Evolutionary conservation across 2,888 invertebrate genomes (phyloP), one percentile per base, ranked within the genome.

Genomic region (Antheraea assamensis): DNA sequence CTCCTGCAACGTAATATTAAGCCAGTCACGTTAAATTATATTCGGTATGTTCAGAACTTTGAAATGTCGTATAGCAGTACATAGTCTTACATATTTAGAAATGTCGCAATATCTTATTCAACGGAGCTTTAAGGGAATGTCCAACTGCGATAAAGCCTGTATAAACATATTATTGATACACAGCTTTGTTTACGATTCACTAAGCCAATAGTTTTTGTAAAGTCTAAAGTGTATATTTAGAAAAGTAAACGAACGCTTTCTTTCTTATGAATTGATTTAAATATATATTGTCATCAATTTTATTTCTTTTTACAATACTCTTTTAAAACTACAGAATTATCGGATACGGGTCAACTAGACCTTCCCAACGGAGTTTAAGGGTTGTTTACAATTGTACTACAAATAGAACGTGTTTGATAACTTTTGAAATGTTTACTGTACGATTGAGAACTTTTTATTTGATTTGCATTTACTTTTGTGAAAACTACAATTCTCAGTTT

Each of bases 291-390:
- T 76, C 42, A 58, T 76, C 21, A 55, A 5, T 55, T n/a, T 55
- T 24, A 24, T 24, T 78, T 78, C 75, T 80, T 66, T 80, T 58
- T 70, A 30, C 74, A 30, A 27, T 47, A 72, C n/a, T 55, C 42
- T 77, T 75, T 77, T 75, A 73, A 71, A 52, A 61, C 76, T 78
- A 74, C 75, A 76, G 78, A 80, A 79, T 58, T 77, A 80, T 81
- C 61, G 73, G 73, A 72, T 71, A 70, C 72, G 70, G 75, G 75
- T 81, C 76, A 78, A 78, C 72, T 75, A 71, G 58, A 74, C 74
- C 52, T 70, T 71, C 8, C 30, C 8, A 13, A 52, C 61, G 74
- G 49, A 66, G 27, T 71, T n/a, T 52, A 58, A 58, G 66, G 49
- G 49, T 35, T 76, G 68, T 75, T 75, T 77, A 74, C 72, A 55